Evolutionary conservation across 1,140 invertebrate species (phyloP).

Genomic region (Potamilus streckersoni): DNA sequence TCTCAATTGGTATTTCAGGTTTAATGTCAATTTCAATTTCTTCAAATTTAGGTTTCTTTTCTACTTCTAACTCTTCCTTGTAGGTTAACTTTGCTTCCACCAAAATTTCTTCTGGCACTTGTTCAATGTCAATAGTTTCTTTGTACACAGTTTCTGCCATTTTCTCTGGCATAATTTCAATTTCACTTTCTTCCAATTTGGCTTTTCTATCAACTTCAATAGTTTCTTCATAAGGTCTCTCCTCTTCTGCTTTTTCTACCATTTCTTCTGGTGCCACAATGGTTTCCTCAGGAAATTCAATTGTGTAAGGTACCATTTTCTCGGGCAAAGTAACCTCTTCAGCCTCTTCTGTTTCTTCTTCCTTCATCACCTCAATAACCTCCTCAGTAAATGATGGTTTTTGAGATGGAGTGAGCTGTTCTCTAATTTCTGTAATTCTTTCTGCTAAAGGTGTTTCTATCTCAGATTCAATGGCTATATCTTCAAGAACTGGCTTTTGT

Average conservation of each 20-base stretch:
- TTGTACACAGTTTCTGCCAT: slow-evolving; percentile 8
- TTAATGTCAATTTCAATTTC: slow-evolving; percentile 5
- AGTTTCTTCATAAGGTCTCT: slow-evolving; percentile 15
- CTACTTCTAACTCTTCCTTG: slow-evolving; percentile 1
- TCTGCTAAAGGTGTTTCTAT: slow-evolving; percentile 1
- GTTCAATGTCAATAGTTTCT: slow-evolving; percentile 14
- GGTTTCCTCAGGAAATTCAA: too few species aligned
- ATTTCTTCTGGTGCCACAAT: neutral
- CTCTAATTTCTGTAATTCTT: neutral
- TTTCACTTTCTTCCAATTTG: slow-evolving; percentile 1
- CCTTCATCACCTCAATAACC: slow-evolving; percentile 8
- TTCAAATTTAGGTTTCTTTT: slow-evolving; percentile 12
- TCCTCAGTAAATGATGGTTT: slow-evolving; percentile 16
- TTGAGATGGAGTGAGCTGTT: neutral
- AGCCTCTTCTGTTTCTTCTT: slow-evolving; percentile 12
- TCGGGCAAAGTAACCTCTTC: neutral
- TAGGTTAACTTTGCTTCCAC: slow-evolving; percentile 5
- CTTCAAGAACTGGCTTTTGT: slow-evolving; percentile 4
- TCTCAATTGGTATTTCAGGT: neutral
- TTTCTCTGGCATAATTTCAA: slow-evolving; percentile 1
- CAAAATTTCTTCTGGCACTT: slow-evolving; percentile 1
- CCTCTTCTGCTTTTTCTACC: slow-evolving; percentile 1
- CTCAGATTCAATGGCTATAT: slow-evolving; percentile 4
- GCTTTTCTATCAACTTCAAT: slow-evolving; percentile 14
- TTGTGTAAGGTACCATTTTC: too few species aligned